phyloP scores from a whole-genome alignment of 2,797 vertebrate species.

The Rhinatrema bivittatum region DNA sequence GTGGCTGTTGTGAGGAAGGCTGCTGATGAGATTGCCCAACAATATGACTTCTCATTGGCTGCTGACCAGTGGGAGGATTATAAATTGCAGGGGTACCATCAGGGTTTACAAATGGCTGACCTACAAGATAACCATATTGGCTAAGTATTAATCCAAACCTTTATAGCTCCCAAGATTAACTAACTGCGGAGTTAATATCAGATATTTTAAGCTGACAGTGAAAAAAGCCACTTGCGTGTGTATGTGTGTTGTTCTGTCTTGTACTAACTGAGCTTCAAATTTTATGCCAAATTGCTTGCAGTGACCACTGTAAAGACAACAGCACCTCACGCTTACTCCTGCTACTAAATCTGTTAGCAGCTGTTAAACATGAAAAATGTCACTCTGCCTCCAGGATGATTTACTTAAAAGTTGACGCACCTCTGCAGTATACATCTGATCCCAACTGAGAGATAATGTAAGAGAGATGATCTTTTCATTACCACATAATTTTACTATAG shows the following conservation, averaged over 20 bases:
- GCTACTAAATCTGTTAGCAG: not conserved
- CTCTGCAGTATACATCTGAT: not conserved
- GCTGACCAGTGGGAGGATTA: slow-evolving; percentile 79
- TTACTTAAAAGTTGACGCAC: not conserved
- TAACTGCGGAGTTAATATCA: no score
- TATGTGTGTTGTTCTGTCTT: not conserved
- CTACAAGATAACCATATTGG: slow-evolving; percentile 45
- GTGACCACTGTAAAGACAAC: not conserved
- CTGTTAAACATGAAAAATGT: not conserved
- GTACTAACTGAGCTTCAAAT: not conserved
- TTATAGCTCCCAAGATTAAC: no score
- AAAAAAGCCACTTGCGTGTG: no score
- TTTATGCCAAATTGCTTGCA: not conserved
- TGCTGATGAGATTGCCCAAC: slow-evolving; percentile 55
- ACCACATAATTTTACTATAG: not conserved
- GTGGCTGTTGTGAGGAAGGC: slow-evolving; percentile 54
- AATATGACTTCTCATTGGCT: slow-evolving; percentile 63
- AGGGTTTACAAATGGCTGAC: slow-evolving; percentile 90
- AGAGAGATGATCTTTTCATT: not conserved
- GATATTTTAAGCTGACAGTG: not conserved
- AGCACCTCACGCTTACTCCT: not conserved
- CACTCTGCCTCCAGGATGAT: not conserved
- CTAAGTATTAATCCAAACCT: no score
- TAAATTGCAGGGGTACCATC: slow-evolving; percentile 89
- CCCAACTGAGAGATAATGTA: not conserved